Evolutionary conservation across 2,888 invertebrate species (phyloP), one percentile per base, ranked within the genome.

Genomic region (Agonum fuliginosum): DNA sequence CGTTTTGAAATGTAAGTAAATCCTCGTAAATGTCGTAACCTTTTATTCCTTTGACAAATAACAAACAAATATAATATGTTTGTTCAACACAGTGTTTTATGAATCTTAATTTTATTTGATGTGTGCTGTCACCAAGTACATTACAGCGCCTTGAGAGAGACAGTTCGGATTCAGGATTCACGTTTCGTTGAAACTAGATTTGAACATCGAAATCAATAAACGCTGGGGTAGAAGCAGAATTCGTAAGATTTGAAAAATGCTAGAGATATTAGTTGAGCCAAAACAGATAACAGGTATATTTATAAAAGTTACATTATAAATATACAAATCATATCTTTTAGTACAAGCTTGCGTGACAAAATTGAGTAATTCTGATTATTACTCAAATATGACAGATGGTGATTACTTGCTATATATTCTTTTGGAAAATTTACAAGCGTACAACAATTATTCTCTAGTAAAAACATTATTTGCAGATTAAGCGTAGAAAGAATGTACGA

Each of bases 311-410:
- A 8, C 8, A 8, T 30, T 30, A 30, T 58, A 58, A 58, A 58
- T 58, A 30, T 30, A 58, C 58, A 58, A 30, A 58, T 58, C 58
- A 30, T 27, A 27, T 62, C 14, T 62, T 62, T 27, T 34, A 30
- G 58, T 62, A 17, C 46, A 17, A 20, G 20, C 6, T 67, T 20
- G 67, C 67, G 30, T 67, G 67, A 67, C 41, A 41, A 37, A 62
- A 37, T 20, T 67, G 41, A 41, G 30, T 67, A 67, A 67, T 67
- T 67, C 22, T 19, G 3, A n/a, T 4, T 43, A 67, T 67, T 67
- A 67, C 12, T 67, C 67, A 67, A 67, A 67, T 67, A 20, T 67
- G 67, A 67, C 41, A 67, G 12, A 22, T 37, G 30, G 67, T 43
- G 67, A 41, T 54, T 54, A 54, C 54, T n/a, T 24, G 54, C n/a